These are phyloP conservation scores for Gymnoscelis rufifasciata DNA, from an alignment of 2,888 invertebrate genomes.

Conservation along the genomic window DNA sequence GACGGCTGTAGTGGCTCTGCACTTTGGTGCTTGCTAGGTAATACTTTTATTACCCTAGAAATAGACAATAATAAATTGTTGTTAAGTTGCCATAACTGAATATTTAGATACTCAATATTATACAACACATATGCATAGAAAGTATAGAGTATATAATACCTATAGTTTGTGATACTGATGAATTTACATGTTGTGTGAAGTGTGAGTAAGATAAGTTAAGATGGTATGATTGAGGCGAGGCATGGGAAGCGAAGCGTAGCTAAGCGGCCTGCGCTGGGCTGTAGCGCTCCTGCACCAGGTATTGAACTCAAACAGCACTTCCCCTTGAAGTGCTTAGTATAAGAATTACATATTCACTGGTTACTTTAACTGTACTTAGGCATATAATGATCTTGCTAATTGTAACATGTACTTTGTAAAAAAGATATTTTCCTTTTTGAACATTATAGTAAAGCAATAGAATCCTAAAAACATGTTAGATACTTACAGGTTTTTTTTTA, in stretches of 20 bases:
- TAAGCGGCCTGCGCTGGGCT: not conserved
- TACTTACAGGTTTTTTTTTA: too few relatives aligned
- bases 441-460: too few relatives aligned
- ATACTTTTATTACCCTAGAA: constrained; percentile 70
- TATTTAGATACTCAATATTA: constrained; percentile 74
- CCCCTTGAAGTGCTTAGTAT: too few relatives aligned
- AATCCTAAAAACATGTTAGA: too few relatives aligned
- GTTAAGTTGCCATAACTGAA: constrained; percentile 77
- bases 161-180: constrained; percentile 77
- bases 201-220: constrained; percentile 18
- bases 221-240: not conserved
- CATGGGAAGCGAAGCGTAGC: not conserved
- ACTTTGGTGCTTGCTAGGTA: constrained; percentile 31
- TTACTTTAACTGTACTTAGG: too few relatives aligned
- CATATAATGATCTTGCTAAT: too few relatives aligned
- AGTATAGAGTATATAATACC: constrained; percentile 65
- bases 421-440: too few relatives aligned
- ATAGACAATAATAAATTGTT: constrained; percentile 78
- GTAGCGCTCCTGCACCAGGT: not conserved
- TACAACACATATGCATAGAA: constrained; percentile 63
- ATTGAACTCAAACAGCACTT: too few relatives aligned
- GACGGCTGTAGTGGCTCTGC: constrained; percentile 13
- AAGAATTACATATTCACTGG: too few relatives aligned
- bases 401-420: too few relatives aligned
- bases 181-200: constrained; percentile 70